These are phyloP conservation scores for Neosilurus mollespiculum DNA, from an alignment of 2,797 vertebrate genomes.

Conservation along the genomic window DNA sequence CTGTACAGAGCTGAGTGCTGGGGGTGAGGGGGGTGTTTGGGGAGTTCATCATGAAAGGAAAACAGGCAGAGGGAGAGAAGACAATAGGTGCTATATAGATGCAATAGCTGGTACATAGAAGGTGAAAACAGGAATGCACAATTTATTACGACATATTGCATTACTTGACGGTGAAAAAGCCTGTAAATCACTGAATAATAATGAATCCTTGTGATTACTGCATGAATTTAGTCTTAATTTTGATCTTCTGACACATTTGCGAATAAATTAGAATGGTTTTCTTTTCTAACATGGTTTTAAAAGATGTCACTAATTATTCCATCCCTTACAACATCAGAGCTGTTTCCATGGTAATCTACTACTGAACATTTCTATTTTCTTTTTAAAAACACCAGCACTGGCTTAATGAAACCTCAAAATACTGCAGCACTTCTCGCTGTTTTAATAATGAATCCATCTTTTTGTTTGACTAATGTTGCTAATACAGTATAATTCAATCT, in stretches of 20 bases:
- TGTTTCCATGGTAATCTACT: constrained; percentile 88
- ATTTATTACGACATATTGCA: not conserved
- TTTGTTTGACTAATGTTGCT: constrained; percentile 6
- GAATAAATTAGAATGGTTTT: constrained; percentile 34
- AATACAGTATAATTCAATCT: not conserved
- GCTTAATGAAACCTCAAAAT: constrained; percentile 72
- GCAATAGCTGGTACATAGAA: not conserved
- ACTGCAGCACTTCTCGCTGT: not conserved
- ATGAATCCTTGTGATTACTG: not conserved
- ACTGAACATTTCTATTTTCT: constrained; percentile 58
- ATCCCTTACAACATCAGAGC: constrained; percentile 83
- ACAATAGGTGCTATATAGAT: too few relatives aligned
- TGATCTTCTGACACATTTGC: constrained; percentile 4
- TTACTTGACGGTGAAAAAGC: not conserved
- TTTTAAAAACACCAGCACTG: constrained; percentile 75
- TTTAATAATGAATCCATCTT: not conserved
- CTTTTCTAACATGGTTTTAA: constrained; percentile 57
- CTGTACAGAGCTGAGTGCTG: too few relatives aligned
- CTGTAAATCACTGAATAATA: too few relatives aligned
- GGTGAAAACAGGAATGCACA: not conserved
- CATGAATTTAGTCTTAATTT: not conserved
- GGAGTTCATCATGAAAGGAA: too few relatives aligned
- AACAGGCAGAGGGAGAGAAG: too few relatives aligned
- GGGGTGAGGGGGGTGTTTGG: too few relatives aligned
- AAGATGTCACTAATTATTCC: constrained; percentile 84